Base-by-base conservation (phyloP, 2,113 vertebrate genomes). In the Nothobranchius furzeri region DNA sequence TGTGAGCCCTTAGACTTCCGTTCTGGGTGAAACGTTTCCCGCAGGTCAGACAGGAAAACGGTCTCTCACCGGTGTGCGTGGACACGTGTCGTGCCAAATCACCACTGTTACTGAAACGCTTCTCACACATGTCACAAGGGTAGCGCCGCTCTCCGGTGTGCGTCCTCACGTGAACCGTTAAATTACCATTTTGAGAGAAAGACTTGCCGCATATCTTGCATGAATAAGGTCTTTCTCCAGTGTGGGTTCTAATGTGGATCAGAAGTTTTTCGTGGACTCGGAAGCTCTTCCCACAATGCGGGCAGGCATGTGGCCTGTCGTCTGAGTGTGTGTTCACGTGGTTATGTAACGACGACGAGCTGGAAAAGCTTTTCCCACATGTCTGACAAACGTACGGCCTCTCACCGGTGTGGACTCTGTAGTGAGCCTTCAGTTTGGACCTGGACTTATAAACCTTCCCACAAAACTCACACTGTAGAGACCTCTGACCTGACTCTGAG, bases 201-300 rank as follows among this genome's bases (percentile, higher is more conserved):
- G 51, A n/a, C 30, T 56, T 24, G n/a, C 63, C 42, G 11, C 51
- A 46, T 1, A 2, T 45, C 7, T 54, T n/a, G 14, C 63, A 52
- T 1, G 11, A 7, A 4, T 52, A 43, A 0, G 37, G 61, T 5
- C 43, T 65, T 9, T 65, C 63, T 1, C 63, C 42, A 8, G 24
- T 65, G 25, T 65, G 63, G 42, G 25, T 54, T 54, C 42, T 54
- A 12, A 15, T 43, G 40, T 64, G 50, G 14, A 64, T 30, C 43
- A 60, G 13, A 1, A 60, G 7, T 10, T 60, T 57, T 11, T 57
- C 54, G 6, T 57, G 36, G 2, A 57, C 45, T n/a, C 59, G 15
- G 59, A 60, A 60, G 9, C 24, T 15, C 7, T 47, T 60, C 43
- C 59, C 59, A 48, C 59, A 60, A 0, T 14, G 25, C 2, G 35